A percentile compares a stretch with the other conserved stretches of the same genome.
These are phyloP conservation scores for Pocillopora grandis DNA, from an alignment of 92 coral and sea anemone species.

Conservation along the genomic window DNA sequence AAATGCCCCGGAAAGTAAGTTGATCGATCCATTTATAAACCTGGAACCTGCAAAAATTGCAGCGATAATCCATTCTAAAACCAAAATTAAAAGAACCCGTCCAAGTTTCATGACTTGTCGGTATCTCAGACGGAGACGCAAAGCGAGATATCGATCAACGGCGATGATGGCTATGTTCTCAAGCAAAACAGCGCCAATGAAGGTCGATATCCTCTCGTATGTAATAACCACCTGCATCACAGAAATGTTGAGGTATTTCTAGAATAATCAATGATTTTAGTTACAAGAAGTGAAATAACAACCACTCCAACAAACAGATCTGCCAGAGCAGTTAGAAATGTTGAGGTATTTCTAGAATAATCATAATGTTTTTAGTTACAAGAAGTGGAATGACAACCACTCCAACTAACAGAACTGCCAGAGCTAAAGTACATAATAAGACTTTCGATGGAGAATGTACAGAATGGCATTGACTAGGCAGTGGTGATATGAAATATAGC, in stretches of 20 bases:
- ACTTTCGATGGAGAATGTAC: slow-evolving; percentile 7
- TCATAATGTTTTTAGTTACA: neutral
- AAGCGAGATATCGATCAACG: slow-evolving; percentile 18
- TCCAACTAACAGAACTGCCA: slow-evolving; percentile 21
- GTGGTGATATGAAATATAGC: no score
- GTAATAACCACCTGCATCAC: neutral
- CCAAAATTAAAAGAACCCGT: neutral
- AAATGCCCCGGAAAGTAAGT: neutral
- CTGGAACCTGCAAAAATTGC: neutral
- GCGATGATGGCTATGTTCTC: neutral
- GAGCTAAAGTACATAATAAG: neutral
- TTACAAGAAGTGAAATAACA: slow-evolving; percentile 1
- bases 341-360: neutral
- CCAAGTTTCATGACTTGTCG: neutral
- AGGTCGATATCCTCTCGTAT: neutral
- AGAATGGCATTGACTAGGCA: neutral
- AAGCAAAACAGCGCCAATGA: neutral
- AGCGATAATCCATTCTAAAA: neutral
- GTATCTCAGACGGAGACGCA: slow-evolving; percentile 4
- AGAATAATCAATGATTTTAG: neutral
- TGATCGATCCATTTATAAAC: neutral
- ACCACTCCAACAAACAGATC: slow-evolving; percentile 23
- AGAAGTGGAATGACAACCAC: slow-evolving; percentile 2
- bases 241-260: neutral
- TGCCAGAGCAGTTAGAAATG: neutral